Percentiles rank a stretch among this genome's conserved stretches.
Conservation (phyloP, 1,140 invertebrate genomes). For the Helicoverpa armigera region DNA sequence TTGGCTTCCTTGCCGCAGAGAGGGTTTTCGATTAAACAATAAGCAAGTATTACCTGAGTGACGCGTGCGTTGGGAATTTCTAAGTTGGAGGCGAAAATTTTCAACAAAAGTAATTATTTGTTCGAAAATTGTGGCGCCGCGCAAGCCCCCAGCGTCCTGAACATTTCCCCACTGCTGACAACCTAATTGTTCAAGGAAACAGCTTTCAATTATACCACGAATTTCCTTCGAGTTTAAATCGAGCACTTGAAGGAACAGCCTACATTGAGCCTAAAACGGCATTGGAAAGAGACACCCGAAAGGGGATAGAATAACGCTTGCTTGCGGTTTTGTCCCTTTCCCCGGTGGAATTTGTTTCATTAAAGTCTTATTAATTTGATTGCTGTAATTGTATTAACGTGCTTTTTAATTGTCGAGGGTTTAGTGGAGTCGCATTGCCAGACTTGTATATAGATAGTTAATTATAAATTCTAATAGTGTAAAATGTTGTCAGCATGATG, state of each 20-base stretch:
- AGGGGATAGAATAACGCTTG: conserved; percentile 60
- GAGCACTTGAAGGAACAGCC: conserved; percentile 51
- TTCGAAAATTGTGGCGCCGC: conserved; percentile 59
- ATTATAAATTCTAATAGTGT: conserved; percentile 26
- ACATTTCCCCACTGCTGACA: conserved; percentile 56
- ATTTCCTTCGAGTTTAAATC: conserved; percentile 57
- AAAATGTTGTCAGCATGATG: conserved; percentile 13
- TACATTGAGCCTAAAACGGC: conserved; percentile 52
- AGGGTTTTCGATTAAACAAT: conserved; percentile 43
- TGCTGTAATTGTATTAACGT: conserved; percentile 58
- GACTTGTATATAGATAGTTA: background rate
- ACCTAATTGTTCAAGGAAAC: conserved; percentile 68
- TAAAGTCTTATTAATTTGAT: conserved; percentile 68
- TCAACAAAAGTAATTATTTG: conserved; percentile 69
- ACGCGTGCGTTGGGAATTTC: conserved; percentile 55
- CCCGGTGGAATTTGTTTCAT: conserved; percentile 61
- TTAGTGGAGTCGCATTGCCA: too few species aligned
- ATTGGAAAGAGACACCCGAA: conserved; percentile 48
- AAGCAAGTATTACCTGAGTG: conserved; percentile 50
- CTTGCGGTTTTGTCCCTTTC: conserved; percentile 59
- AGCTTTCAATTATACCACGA: conserved; percentile 66
- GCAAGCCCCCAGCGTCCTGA: conserved; percentile 43
- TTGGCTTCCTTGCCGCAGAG: too few species aligned
- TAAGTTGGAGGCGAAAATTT: conserved; percentile 58
- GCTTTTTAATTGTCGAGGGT: too few species aligned